phyloP scores from a whole-genome alignment of 2,888 invertebrate species.

The Morpho achilles region DNA sequence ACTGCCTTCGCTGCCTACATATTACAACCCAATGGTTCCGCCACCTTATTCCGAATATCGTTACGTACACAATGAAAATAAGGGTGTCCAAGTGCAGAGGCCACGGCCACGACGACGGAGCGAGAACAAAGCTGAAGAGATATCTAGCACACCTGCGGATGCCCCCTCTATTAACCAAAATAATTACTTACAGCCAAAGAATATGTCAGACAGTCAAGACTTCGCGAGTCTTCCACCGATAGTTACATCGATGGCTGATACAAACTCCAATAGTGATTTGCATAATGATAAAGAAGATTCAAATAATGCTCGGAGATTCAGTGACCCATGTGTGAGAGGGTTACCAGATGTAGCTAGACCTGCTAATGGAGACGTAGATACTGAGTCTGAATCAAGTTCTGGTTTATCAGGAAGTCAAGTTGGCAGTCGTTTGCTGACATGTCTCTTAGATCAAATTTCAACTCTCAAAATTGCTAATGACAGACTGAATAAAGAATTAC shows the following conservation, averaged over 20 bases:
- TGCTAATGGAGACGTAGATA: conserved; percentile 70
- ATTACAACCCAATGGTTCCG: conserved; percentile 60
- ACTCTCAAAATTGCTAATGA: conserved; percentile 85
- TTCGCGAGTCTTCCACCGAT: conserved; percentile 86
- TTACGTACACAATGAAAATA: conserved; percentile 54
- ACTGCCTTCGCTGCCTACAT: conserved; percentile 80
- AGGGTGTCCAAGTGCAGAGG: conserved; percentile 57
- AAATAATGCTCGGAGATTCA: conserved; percentile 80
- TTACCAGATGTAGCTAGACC: conserved; percentile 61
- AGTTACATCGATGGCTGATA: conserved; percentile 76
- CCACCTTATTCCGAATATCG: conserved; percentile 58
- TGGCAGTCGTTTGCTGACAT: conserved; percentile 79
- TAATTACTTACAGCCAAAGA: conserved; percentile 64
- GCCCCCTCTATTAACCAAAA: conserved; percentile 32
- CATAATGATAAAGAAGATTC: conserved; percentile 72
- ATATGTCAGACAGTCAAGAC: conserved; percentile 67
- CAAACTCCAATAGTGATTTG: conserved; percentile 68
- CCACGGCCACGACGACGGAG: conserved; percentile 50
- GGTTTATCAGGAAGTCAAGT: conserved; percentile 72
- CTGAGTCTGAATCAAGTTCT: conserved; percentile 77
- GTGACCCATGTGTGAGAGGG: conserved; percentile 82
- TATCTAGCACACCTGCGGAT: conserved; percentile 46
- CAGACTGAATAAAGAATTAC: conserved; percentile 86
- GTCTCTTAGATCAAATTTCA: conserved; percentile 86
- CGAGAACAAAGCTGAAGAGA: conserved; percentile 54